These are phyloP conservation scores for Paramuricea clavata DNA, from an alignment of 92 coral and sea anemone species.

Conservation along the genomic window DNA sequence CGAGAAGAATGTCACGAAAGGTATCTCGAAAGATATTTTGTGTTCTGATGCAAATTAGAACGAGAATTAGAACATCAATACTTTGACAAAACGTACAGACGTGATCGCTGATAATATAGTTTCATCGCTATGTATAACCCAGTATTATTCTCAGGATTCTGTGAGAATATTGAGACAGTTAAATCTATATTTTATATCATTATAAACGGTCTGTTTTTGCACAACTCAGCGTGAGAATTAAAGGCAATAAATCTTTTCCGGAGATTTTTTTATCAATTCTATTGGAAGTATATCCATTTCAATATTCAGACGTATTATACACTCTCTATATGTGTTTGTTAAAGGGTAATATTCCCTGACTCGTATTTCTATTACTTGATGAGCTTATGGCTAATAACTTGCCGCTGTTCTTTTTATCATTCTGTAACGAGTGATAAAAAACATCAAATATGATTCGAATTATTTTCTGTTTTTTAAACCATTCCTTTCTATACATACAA, in stretches of 20 bases:
- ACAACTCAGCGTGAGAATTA: not conserved
- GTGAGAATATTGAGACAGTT: not conserved
- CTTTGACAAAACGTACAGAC: not conserved
- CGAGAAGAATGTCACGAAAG: not conserved
- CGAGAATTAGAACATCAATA: not conserved
- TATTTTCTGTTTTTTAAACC: not conserved
- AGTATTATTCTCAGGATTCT: not conserved
- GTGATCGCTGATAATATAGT: not conserved
- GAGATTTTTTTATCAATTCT: not conserved
- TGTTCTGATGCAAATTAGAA: not conserved
- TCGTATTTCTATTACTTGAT: not conserved
- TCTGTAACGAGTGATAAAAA: not conserved
- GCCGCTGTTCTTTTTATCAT: conserved; percentile 6
- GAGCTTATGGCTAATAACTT: not conserved
- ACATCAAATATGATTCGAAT: not conserved
- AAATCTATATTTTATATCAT: not conserved
- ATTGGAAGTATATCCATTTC: not conserved
- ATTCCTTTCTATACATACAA: not conserved
- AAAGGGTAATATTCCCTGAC: not conserved
- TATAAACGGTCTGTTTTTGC: not conserved
- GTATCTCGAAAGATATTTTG: not conserved
- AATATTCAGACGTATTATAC: not conserved
- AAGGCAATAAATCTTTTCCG: not conserved
- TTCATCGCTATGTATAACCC: not conserved
- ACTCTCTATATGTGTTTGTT: not conserved